These are phyloP conservation scores for Nyctibius bracteatus DNA, from an alignment of 2,113 vertebrate species.

Conservation along the genomic window DNA sequence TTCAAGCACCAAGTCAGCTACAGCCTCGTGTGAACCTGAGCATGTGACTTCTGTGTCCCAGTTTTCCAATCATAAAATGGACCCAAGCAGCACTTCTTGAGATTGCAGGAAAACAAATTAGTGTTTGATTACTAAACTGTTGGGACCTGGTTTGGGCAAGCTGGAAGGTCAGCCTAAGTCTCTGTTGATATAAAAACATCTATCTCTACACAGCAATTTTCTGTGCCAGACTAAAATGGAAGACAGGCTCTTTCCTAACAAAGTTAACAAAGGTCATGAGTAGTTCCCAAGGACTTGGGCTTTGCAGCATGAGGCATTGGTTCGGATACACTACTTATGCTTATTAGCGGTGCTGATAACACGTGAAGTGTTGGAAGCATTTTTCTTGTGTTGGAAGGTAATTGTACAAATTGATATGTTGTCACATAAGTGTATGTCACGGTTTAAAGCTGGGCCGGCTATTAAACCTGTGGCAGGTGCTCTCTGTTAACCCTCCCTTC, in stretches of 20 bases:
- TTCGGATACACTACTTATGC: not conserved
- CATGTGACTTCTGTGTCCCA: not conserved
- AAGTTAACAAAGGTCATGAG: not conserved
- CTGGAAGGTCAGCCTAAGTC: not conserved
- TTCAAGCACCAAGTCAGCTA: not conserved
- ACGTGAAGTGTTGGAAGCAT: not conserved
- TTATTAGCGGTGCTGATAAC: not conserved
- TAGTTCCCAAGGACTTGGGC: not conserved
- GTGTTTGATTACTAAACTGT: not conserved
- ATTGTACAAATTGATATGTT: not conserved
- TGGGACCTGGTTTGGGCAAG: not conserved
- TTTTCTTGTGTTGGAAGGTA: not conserved
- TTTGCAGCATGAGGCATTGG: not conserved
- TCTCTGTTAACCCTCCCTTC: too few relatives aligned
- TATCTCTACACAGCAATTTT: not conserved
- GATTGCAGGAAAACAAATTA: not conserved
- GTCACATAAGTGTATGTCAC: rapidly evolving
- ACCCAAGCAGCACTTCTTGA: not conserved
- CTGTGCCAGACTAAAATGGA: not conserved
- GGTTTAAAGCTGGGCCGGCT: too few relatives aligned
- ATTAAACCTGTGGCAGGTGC: too few relatives aligned
- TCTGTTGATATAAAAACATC: not conserved
- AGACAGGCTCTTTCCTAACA: not conserved
- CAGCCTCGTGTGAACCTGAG: not conserved
- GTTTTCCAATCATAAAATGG: not conserved